Evolutionary conservation across 2,888 invertebrate genomes (phyloP).

Genomic region (Aethes cnicana): DNA sequence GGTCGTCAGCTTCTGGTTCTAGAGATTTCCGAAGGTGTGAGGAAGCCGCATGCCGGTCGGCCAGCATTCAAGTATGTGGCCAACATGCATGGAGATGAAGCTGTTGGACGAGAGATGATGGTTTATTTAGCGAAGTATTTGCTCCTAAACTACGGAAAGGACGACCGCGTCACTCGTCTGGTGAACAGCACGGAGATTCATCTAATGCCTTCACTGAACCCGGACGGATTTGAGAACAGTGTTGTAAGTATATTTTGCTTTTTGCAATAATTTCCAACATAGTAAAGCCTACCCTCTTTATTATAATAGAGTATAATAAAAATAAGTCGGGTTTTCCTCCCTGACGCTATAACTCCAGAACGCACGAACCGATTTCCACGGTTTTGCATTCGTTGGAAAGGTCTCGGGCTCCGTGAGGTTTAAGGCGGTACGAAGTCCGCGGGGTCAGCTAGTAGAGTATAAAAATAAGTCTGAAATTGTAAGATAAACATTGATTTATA

Average conservation of each 20-base stretch:
- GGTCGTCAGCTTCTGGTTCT: slow-evolving; percentile 91
- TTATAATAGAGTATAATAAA: too few species aligned
- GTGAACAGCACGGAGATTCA: slow-evolving; percentile 95
- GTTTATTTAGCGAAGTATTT: slow-evolving; percentile 93
- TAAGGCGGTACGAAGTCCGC: too few species aligned
- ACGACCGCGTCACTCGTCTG: slow-evolving; percentile 87
- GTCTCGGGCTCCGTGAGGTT: too few species aligned
- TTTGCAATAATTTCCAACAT: too few species aligned
- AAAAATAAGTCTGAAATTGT: too few species aligned
- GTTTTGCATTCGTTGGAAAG: too few species aligned
- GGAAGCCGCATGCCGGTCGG: slow-evolving; percentile 79
- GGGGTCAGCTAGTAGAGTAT: too few species aligned
- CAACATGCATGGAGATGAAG: slow-evolving; percentile 98
- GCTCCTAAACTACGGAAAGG: slow-evolving; percentile 87
- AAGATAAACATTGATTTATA: too few species aligned
- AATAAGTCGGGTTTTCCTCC: too few species aligned
- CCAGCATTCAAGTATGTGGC: slow-evolving; percentile 97
- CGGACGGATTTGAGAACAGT: slow-evolving; percentile 95
- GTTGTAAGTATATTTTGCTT: slow-evolving; percentile 79
- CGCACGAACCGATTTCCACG: too few species aligned
- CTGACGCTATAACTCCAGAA: too few species aligned
- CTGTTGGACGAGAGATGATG: slow-evolving; percentile 92
- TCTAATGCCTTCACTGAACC: slow-evolving; percentile 98
- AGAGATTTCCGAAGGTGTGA: slow-evolving; percentile 89
- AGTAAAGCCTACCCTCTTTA: too few species aligned